A percentile compares a stretch with the other conserved stretches of the same genome.
These are phyloP conservation scores for Etia nguti DNA, from an alignment of 2,113 vertebrate species.

Conservation along the genomic window DNA sequence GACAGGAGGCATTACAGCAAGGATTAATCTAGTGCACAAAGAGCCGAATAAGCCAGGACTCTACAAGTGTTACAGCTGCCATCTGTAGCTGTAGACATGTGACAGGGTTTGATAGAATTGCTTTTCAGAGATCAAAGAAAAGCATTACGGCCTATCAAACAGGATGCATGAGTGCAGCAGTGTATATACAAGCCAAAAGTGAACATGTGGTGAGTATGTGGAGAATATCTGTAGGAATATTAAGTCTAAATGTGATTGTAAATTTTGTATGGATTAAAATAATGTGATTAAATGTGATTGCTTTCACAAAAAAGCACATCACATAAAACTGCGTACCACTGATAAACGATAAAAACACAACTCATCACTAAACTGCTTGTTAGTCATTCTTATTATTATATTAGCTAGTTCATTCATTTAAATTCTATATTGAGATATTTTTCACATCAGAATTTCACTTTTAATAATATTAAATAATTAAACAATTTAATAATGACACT, in stretches of 20 bases:
- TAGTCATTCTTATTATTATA: not conserved
- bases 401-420: not conserved
- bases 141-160: slow-evolving; percentile 63
- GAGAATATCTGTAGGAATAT: not conserved
- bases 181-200: slow-evolving; percentile 20
- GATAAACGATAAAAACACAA: not conserved
- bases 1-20: slow-evolving; percentile 56
- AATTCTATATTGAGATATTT: not conserved
- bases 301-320: not conserved
- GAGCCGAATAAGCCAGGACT: slow-evolving; percentile 3
- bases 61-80: slow-evolving; percentile 26
- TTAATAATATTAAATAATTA: too few relatives aligned
- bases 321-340: not conserved
- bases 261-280: not conserved
- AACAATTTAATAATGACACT: not conserved
- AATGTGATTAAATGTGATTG: not conserved
- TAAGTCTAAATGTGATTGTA: not conserved
- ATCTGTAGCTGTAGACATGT: slow-evolving; percentile 23
- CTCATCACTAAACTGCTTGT: not conserved
- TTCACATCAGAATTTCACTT: not conserved
- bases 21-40: slow-evolving; percentile 24
- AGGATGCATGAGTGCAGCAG: slow-evolving; percentile 17
- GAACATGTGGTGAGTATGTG: not conserved
- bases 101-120: slow-evolving; percentile 57
- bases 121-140: slow-evolving; percentile 56